phyloP scores from a whole-genome alignment of 2,888 invertebrate genomes.

The Brenthis daphne region DNA sequence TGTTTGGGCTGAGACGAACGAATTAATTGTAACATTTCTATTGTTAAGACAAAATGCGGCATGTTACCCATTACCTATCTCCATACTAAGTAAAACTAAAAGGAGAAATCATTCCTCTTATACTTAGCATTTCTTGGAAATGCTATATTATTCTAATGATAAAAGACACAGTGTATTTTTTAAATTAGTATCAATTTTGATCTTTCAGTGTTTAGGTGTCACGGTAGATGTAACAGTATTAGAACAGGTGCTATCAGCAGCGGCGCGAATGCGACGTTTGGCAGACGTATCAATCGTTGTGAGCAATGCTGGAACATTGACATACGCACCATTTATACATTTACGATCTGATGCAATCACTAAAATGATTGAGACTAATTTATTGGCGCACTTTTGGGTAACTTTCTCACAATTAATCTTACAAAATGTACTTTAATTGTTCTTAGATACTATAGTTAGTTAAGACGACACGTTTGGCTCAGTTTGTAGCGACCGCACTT shows the following conservation, averaged over 20 bases:
- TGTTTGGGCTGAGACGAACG: too few relatives aligned
- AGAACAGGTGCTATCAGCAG: constrained; percentile 70
- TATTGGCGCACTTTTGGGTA: constrained; percentile 75
- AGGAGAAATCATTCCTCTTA: too few relatives aligned
- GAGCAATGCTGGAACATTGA: constrained; percentile 65
- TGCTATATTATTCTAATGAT: not conserved
- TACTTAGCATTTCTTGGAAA: too few relatives aligned
- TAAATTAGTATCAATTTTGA: not conserved
- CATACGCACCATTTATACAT: constrained; percentile 59
- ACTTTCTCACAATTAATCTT: not conserved
- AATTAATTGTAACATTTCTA: too few relatives aligned
- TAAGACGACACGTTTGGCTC: too few relatives aligned
- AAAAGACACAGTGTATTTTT: not conserved
- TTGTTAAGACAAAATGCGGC: too few relatives aligned
- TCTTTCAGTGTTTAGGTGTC: constrained; percentile 65
- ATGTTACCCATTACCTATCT: too few relatives aligned
- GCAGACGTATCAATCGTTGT: constrained; percentile 71
- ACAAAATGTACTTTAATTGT: not conserved
- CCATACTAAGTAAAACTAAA: too few relatives aligned
- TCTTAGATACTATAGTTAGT: too few relatives aligned
- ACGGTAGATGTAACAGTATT: constrained; percentile 74
- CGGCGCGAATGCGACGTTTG: constrained; percentile 61
- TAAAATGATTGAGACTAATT: constrained; percentile 63
- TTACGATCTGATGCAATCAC: constrained; percentile 58
- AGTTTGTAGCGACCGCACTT: too few relatives aligned